Evolutionary conservation across 2,797 vertebrate genomes (phyloP).

Genomic region (Atherinosoma microstoma): DNA sequence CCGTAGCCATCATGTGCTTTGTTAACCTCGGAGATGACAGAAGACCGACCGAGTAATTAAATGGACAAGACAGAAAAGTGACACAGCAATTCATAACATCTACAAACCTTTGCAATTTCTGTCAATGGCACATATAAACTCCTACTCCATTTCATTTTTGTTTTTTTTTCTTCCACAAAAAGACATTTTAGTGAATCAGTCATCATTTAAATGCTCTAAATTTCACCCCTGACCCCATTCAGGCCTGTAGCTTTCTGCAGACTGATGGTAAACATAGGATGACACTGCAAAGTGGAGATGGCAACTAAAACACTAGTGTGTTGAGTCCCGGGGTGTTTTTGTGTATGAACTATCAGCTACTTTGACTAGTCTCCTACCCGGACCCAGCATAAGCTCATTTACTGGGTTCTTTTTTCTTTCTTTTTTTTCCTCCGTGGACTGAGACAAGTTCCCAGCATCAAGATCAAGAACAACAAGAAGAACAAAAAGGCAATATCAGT

Average conservation of each 20-base stretch:
- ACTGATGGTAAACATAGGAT: constrained; percentile 55
- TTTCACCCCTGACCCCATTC: constrained; percentile 15
- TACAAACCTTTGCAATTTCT: constrained; percentile 33
- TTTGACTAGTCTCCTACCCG: constrained; percentile 55
- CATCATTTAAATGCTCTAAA: constrained; percentile 61
- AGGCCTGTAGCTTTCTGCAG: constrained; percentile 31
- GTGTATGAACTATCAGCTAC: constrained; percentile 66
- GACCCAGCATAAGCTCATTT: constrained; percentile 38
- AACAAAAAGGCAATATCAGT: constrained; percentile 71
- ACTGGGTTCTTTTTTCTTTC: constrained; percentile 28
- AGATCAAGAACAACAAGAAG: constrained; percentile 48
- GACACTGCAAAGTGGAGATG: constrained; percentile 53
- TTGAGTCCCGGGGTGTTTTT: constrained; percentile 57
- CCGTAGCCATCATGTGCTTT: constrained; percentile 65
- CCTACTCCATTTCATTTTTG: neutral
- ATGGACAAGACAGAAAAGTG: constrained; percentile 48
- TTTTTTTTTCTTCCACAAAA: neutral
- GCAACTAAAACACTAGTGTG: constrained; percentile 58
- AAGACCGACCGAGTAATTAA: constrained; percentile 41
- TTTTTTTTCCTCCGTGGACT: constrained; percentile 13
- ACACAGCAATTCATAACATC: constrained; percentile 41
- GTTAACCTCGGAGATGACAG: constrained; percentile 61
- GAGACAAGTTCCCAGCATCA: constrained; percentile 50
- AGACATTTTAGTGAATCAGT: constrained; percentile 38
- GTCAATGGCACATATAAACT: constrained; percentile 57